Evolutionary conservation across 2,888 invertebrate species (phyloP).

Genomic region (Athripsodes cinereus): DNA sequence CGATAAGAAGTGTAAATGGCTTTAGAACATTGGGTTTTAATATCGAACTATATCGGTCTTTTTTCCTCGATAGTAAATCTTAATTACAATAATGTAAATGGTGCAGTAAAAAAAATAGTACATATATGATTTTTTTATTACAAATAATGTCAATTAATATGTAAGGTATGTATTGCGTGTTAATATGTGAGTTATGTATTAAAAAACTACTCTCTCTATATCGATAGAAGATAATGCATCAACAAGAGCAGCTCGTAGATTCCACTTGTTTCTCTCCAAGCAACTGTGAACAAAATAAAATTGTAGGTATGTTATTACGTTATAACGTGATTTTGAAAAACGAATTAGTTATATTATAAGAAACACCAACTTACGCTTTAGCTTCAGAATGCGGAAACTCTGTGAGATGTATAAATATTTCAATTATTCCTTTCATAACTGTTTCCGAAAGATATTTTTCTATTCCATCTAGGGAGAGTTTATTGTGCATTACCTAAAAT

Average conservation of each 20-base stretch:
- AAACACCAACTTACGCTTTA: constrained; percentile 29
- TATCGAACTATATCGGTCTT: no score
- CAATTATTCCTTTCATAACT: constrained; percentile 10
- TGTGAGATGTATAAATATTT: constrained; percentile 19
- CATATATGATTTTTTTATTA: background rate
- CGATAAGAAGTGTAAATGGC: no score
- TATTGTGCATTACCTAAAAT: constrained; percentile 17
- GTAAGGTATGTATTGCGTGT: background rate
- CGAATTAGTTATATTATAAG: background rate
- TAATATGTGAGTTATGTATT: background rate
- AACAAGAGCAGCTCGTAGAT: constrained; percentile 37
- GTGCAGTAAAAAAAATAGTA: background rate
- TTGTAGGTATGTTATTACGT: no score
- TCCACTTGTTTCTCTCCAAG: constrained; percentile 58
- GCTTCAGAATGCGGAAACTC: constrained; percentile 13
- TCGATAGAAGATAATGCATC: constrained; percentile 3
- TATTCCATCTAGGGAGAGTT: constrained; percentile 8
- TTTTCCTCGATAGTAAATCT: no score
- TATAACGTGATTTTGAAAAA: no score
- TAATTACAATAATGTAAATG: background rate
- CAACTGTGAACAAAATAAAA: constrained; percentile 46
- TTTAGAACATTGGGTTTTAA: no score
- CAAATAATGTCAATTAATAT: background rate
- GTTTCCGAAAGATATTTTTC: constrained; percentile 4
- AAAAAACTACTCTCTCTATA: background rate